These are phyloP conservation scores for Ia io DNA, from an alignment of 2,113 vertebrate genomes.

Conservation along the genomic window DNA sequence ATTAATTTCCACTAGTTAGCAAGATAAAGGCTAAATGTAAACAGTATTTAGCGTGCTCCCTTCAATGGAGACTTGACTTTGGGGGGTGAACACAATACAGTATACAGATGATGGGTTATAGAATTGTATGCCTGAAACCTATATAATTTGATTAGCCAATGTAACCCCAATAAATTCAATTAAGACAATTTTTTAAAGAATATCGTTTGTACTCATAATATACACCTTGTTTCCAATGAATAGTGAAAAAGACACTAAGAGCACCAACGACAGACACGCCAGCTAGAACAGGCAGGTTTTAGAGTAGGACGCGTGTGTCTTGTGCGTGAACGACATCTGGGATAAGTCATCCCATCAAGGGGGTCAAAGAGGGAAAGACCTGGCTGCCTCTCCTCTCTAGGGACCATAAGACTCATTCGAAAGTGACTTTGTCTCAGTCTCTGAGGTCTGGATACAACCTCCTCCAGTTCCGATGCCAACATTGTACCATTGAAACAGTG, in stretches of 20 bases:
- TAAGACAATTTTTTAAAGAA: not conserved
- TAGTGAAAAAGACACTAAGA: conserved; percentile 20
- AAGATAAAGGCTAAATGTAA: not conserved
- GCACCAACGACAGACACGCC: not conserved
- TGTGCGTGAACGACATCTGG: not conserved
- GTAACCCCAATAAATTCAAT: not conserved
- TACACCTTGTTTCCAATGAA: not conserved
- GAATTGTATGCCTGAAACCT: not conserved
- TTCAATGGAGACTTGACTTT: not conserved
- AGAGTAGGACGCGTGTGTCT: not conserved
- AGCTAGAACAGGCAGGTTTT: not conserved
- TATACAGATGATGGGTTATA: not conserved
- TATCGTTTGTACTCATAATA: not conserved
- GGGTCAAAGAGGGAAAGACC: not conserved
- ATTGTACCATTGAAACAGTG: not conserved
- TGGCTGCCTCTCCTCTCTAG: not conserved
- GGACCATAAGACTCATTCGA: not conserved
- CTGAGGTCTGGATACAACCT: not conserved
- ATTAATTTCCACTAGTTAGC: not conserved
- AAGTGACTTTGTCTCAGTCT: not conserved
- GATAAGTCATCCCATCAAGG: not conserved
- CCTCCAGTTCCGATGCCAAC: not conserved
- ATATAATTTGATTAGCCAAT: not conserved
- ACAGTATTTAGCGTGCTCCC: not conserved
- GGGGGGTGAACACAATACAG: not conserved